Percentiles rank a stretch among this genome's conserved stretches.
Evolutionary conservation across 2,797 vertebrate genomes (phyloP).

Genomic region (Gadopsis marmoratus): DNA sequence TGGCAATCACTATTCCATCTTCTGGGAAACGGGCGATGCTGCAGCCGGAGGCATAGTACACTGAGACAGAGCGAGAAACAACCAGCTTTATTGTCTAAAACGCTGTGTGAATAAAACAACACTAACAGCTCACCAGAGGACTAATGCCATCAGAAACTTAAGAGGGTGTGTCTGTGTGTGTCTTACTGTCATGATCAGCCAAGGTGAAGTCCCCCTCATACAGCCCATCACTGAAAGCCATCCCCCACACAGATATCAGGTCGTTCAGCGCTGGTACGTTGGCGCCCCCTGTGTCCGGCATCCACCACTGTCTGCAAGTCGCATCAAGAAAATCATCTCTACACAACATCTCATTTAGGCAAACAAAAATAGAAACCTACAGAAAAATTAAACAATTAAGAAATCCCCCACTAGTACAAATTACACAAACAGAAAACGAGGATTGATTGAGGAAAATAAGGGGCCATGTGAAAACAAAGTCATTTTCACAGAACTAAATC

Average conservation of each 20-base stretch:
- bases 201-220: slow-evolving; percentile 97
- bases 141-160: background rate
- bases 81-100: background rate
- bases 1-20: slow-evolving; percentile 95
- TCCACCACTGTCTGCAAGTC: slow-evolving; percentile 96
- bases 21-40: slow-evolving; percentile 97
- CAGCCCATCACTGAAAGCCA: slow-evolving; percentile 97
- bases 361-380: background rate
- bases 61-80: slow-evolving; percentile 72
- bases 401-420: background rate
- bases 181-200: slow-evolving; percentile 97
- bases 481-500: background rate
- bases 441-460: background rate
- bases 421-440: background rate
- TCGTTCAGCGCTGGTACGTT: slow-evolving; percentile 97
- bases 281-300: slow-evolving; percentile 98
- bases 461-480: background rate
- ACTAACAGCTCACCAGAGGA: background rate
- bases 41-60: slow-evolving; percentile 99
- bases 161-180: background rate
- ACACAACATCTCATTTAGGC: background rate
- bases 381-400: background rate
- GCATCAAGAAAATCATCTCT: background rate
- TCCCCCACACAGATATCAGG: slow-evolving; percentile 96
- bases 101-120: background rate